Conservation (phyloP, 2,797 vertebrate genomes). For the Neomorphus geoffroyi region DNA sequence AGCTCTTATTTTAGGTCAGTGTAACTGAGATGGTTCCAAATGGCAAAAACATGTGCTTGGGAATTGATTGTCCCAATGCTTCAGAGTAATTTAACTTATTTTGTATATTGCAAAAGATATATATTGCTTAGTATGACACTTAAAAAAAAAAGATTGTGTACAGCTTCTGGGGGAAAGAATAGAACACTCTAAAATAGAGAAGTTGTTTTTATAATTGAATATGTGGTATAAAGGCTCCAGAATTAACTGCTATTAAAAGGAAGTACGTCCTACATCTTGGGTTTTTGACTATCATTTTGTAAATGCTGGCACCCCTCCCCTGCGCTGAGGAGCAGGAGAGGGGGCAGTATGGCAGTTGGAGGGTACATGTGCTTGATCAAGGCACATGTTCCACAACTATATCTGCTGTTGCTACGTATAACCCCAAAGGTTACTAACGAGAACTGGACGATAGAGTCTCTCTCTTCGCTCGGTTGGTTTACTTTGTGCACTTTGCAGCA, state of each 20-base stretch:
- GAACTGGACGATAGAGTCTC: rapidly evolving
- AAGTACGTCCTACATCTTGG: neutral
- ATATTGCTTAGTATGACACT: constrained; percentile 68
- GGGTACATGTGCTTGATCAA: neutral
- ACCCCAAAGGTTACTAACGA: constrained; percentile 6
- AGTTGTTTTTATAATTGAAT: constrained; percentile 65
- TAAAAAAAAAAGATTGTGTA: constrained; percentile 63
- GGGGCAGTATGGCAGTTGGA: neutral
- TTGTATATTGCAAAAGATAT: constrained; percentile 72
- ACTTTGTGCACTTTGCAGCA: constrained; percentile 45
- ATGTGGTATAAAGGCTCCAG: constrained; percentile 52
- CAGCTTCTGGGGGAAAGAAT: constrained; percentile 62
- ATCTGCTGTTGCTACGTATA: neutral
- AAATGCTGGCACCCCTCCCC: neutral
- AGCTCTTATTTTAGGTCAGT: constrained; percentile 52
- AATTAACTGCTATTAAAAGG: constrained; percentile 68
- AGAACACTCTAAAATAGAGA: constrained; percentile 59
- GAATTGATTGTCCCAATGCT: constrained; percentile 35
- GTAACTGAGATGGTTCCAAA: constrained; percentile 20
- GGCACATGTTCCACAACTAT: neutral
- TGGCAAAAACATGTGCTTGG: neutral
- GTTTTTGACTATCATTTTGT: constrained; percentile 23
- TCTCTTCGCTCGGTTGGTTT: neutral
- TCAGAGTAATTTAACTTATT: constrained; percentile 75
- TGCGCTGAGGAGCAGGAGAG: neutral